These are phyloP conservation scores for Aplysina aerophoba DNA, from an alignment of 37 sponge, comb jelly and placozoan species.

Conservation along the genomic window DNA sequence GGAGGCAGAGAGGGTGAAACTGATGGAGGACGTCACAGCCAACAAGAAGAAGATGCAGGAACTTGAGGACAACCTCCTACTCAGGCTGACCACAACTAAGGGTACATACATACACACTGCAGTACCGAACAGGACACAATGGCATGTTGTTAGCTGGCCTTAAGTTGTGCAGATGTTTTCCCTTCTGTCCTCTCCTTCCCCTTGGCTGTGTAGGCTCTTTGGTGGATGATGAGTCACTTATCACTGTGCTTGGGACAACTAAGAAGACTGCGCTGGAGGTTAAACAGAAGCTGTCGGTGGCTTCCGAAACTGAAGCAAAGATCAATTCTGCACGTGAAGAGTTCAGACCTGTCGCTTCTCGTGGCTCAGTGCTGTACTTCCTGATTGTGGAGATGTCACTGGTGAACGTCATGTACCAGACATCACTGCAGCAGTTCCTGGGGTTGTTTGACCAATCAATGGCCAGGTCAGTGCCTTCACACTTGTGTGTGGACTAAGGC, in stretches of 20 bases:
- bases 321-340: conserved; percentile 98
- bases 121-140: background rate
- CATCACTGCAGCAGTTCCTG: conserved; percentile 96
- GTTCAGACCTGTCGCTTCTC: conserved; percentile 97
- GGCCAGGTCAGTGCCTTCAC: conserved; percentile 39
- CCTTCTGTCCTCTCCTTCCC: background rate
- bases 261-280: conserved; percentile 98
- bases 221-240: conserved; percentile 99
- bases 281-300: conserved; percentile 86
- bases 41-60: conserved; percentile 99
- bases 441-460: conserved; percentile 94
- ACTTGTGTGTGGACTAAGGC: no score
- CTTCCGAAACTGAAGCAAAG: conserved; percentile 97
- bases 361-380: conserved; percentile 98
- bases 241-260: conserved; percentile 87
- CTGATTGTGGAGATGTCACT: conserved; percentile 98
- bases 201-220: conserved; percentile 73
- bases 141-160: background rate
- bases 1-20: conserved; percentile 89
- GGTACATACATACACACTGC: background rate
- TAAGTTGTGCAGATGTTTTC: no score
- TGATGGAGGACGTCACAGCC: conserved; percentile 95
- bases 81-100: conserved; percentile 92
- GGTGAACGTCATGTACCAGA: conserved; percentile 99
- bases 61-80: conserved; percentile 97